Evolutionary conservation across 1,140 invertebrate species (phyloP), one percentile per base, ranked within the genome.

Genomic region (Venustaconcha ellipsiformis): DNA sequence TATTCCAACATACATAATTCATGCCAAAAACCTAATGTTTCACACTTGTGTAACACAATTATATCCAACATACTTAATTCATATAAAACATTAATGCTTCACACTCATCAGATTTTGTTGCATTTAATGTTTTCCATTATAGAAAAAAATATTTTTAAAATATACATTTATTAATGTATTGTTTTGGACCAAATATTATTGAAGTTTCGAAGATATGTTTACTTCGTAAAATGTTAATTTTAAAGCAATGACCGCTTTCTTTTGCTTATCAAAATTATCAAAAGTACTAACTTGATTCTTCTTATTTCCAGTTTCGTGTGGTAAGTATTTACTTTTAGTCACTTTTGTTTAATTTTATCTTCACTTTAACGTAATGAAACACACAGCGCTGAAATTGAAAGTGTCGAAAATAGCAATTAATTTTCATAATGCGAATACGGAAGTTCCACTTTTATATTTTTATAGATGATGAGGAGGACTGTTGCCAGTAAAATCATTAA

Each of bases 271-370:
- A 48, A 48, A 48, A 48, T 48, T 48, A 48, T 48, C 37, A 48
- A 48, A 4, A 48, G 37, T 6, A 48, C 37, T 48, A 48, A 48
- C 1, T 8, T 48, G 37, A 48, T 48, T 48, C 37, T 48, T 8
- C 37, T 48, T 48, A 6, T 48, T 73, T 73, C 57, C 71, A 73
- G 71, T n/a, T 37, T 57, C 71, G 14, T 73, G 71, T 67, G 63
- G 71, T 73, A 67, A 73, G 71, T 73, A 72, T 48, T 15, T 12
- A 30, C 3, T 70, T 60, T n/a, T 14, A 26, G 20, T 69, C 48
- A n/a, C n/a, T 69, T 48, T n/a, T 17, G 2, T 55, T 67, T 67
- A 56, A 58, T 70, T 26, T 58, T 70, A 13, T 64, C 65, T 69
- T 59, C 74, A 76, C 37, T 48, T 48, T 48, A 48, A 48, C 5